phyloP scores from a whole-genome alignment of 1,140 invertebrate genomes.

The Hermetia illucens region DNA sequence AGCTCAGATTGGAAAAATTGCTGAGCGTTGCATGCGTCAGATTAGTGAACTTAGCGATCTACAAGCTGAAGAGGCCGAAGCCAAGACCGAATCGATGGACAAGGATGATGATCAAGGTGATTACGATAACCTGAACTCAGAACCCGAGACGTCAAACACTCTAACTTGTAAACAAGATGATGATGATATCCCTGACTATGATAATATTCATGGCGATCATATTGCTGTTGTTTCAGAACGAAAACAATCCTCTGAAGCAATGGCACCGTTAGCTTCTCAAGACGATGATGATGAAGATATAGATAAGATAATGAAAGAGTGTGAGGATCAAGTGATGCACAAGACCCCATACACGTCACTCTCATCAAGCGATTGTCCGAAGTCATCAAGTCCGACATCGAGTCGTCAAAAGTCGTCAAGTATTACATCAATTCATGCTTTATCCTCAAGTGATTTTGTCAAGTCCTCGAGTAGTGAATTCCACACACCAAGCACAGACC shows the following conservation, averaged over 20 bases:
- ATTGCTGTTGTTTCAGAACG: slow-evolving; percentile 17
- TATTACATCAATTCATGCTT: slow-evolving; percentile 29
- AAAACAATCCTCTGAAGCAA: neutral
- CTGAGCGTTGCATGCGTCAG: slow-evolving; percentile 27
- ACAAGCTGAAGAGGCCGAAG: neutral
- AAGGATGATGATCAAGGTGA: slow-evolving; percentile 9
- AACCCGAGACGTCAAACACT: neutral
- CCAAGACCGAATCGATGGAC: neutral
- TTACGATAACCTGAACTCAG: slow-evolving; percentile 20
- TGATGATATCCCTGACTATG: too few relatives aligned
- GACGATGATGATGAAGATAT: slow-evolving; percentile 22
- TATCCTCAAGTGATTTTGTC: slow-evolving; percentile 28
- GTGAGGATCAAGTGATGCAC: slow-evolving; percentile 17
- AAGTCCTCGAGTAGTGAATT: slow-evolving; percentile 29
- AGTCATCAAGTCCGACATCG: slow-evolving; percentile 23
- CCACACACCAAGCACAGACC: slow-evolving; percentile 29
- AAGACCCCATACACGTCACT: slow-evolving; percentile 17
- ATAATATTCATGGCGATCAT: too few relatives aligned
- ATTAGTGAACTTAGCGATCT: slow-evolving; percentile 15
- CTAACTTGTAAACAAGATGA: neutral
- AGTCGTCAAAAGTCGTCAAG: slow-evolving; percentile 21
- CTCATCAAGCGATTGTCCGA: slow-evolving; percentile 27
- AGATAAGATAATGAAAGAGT: slow-evolving; percentile 29
- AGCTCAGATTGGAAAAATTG: slow-evolving; percentile 24
- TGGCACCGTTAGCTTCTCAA: slow-evolving; percentile 4